Evolutionary conservation across 2,888 invertebrate species (phyloP), one percentile per base, ranked within the genome.

Genomic region (Hirtodrosophila cameraria): DNA sequence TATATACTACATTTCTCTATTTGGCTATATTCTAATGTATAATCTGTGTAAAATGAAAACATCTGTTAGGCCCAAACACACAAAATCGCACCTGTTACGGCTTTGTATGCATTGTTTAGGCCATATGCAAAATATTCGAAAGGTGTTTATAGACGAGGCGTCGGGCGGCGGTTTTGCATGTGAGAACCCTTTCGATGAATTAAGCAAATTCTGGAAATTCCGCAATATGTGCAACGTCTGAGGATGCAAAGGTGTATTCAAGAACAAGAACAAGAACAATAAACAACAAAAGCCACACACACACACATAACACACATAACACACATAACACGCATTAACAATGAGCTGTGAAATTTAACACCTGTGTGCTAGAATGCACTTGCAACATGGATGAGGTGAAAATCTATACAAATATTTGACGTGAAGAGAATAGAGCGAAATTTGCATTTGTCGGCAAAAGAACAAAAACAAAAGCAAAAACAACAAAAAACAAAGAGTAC

Each of bases 401-500:
- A 79, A 77, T 84, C 87, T 76, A 58, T 59, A 77, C 86, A 87
- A 84, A 85, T 85, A 84, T 87, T 87, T 87, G 73, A 82, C 62
- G 68, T 54, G 66, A 65, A 57, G 59, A 65, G 83, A 75, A 86
- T 70, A 63, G 80, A 85, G 52, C 57, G 55, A 79, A 80, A 82
- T 82, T 82, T 82, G 86, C 81, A 82, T 82, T 77, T 75, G 71
- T 63, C 86, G 82, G 84, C 75, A 59, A 77, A 83, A 81, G 78
- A 86, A 81, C 80, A 86, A 83, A 66, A 46, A 59, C 58, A 20
- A 38, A 30, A 12, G 41, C 41, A 18, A 48, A 16, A 31, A 43
- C 27, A 35, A 28, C 35, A 43, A 25, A 20, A 20, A 27, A 11
- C 2, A 8, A 39, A n/a, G n/a, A n/a, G n/a, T n/a, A 52, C 58